These are phyloP conservation scores for Polypterus bichir DNA, from an alignment of 2,113 vertebrate species.

Conservation along the genomic window DNA sequence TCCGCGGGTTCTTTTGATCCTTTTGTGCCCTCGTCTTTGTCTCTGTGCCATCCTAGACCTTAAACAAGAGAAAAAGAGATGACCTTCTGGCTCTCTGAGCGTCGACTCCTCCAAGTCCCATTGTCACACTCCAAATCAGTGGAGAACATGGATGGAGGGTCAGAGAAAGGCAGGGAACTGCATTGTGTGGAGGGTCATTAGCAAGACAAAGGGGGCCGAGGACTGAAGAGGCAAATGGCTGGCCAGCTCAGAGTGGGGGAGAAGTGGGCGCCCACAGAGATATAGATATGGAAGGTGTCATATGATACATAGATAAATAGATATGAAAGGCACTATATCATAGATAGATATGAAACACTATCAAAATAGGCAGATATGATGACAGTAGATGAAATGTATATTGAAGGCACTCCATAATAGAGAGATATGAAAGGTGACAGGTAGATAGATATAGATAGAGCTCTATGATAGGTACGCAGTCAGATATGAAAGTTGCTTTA, in stretches of 20 bases:
- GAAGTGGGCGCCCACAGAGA: slow-evolving; percentile 34
- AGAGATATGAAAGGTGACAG: no score
- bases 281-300: no score
- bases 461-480: no score
- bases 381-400: no score
- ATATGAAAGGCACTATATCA: no score
- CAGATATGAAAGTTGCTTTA: no score
- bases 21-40: slow-evolving; percentile 55
- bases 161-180: slow-evolving; percentile 52
- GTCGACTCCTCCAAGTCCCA: slow-evolving; percentile 41
- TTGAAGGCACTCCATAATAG: no score
- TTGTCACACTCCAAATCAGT: slow-evolving; percentile 60
- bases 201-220: slow-evolving; percentile 55
- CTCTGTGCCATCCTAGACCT: slow-evolving; percentile 49
- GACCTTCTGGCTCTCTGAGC: slow-evolving; percentile 46
- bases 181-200: slow-evolving; percentile 67
- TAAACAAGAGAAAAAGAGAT: slow-evolving; percentile 46
- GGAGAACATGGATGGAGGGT: slow-evolving; percentile 43
- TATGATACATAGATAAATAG: no score
- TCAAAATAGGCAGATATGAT: no score
- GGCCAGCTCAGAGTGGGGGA: slow-evolving; percentile 59
- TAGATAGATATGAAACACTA: no score
- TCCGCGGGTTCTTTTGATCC: slow-evolving; percentile 69
- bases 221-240: slow-evolving; percentile 45
- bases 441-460: no score